Base-by-base conservation (phyloP, 1,140 invertebrate species). In the Ostrea denselamellosa region DNA sequence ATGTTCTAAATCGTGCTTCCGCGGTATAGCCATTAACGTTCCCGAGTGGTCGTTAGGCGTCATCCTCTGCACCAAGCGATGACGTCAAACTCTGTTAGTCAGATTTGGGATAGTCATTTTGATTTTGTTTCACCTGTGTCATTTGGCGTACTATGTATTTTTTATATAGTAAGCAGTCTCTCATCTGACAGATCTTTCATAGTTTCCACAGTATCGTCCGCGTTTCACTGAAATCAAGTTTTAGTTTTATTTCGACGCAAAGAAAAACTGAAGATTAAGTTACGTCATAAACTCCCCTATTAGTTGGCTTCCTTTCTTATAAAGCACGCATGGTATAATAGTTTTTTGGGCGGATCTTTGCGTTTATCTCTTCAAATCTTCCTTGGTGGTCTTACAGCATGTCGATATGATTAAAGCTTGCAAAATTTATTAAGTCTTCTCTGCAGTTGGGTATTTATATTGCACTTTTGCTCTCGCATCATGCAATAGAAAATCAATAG, bases 371-470 rank as follows among this genome's bases (percentile, higher is more conserved):
- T 44, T 44, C 34, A 44, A 62, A 62, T 77, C 9, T 34, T 34
- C 28, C 2, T n/a, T 14, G 58, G 58, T 77, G 68, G 9, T 71
- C 65, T 34, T 28, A 28, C 28, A 34, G 28, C 9, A 77, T 28
- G 28, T 77, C 68, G 28, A 34, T 77, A 28, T 77, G 14, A 25
- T 25, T 77, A 28, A 77, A 34, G 14, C 28, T 25, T 77, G 68
- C 68, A 77, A 8, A 28, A 22, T 77, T 77, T 77, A 77, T 34
- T 77, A 12, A 34, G 28, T 77, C 68, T 14, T 25, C 68, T 77
- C 28, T 77, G 25, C 68, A 77, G 68, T 77, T 77, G 68, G 68
- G 22, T 77, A 77, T 77, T 77, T 77, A 77, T 77, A 28, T 77
- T 77, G 68, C 68, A 77, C 68, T 77, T 77, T 77, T 25, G 22